Evolutionary conservation across 2,888 invertebrate species (phyloP), one percentile per base, ranked within the genome.

Genomic region (Drosophila lacicola): DNA sequence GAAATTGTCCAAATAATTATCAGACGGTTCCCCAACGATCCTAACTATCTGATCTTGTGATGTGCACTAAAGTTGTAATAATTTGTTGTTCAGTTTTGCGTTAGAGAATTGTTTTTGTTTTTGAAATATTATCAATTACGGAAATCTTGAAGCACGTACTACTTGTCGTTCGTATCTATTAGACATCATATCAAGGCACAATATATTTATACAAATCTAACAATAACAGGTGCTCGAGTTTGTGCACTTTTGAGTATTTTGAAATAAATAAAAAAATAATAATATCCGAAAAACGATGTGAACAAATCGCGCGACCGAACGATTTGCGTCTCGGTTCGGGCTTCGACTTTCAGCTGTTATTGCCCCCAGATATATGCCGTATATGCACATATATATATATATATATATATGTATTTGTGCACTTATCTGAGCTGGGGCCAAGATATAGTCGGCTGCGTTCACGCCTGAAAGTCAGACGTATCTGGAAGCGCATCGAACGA

Each of bases 391-490:
- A 4, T 25, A 39, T 3, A 25, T 46, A 46, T 21, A 21, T 6
- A 21, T 25, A 37, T 51, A 13, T 36, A 37, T 37, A 17, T 19
- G 2, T 3, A 1, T 11, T 4, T 44, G 17, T 42, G 33, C 21
- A 62, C 45, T 57, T 75, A 75, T 70, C 76, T 63, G 17, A 39
- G 41, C 45, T 71, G n/a, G 53, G 34, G 37, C 60, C 45, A 72
- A 74, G 55, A 69, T 72, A 70, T 61, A 74, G 70, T 36, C 49
- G 50, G 29, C 29, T 46, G 60, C 55, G 58, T 57, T 70, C 58
- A 72, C 64, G 63, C 71, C 85, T 90, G 70, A 88, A 82, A 87
- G 87, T 82, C 79, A 79, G 80, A 54, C 74, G 54, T 55, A 53
- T 69, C 69, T 70, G 56, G 57, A 44, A 68, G 51, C 81, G 70